Conservation (phyloP, 2,888 invertebrate species). For the Lithophane socia region DNA sequence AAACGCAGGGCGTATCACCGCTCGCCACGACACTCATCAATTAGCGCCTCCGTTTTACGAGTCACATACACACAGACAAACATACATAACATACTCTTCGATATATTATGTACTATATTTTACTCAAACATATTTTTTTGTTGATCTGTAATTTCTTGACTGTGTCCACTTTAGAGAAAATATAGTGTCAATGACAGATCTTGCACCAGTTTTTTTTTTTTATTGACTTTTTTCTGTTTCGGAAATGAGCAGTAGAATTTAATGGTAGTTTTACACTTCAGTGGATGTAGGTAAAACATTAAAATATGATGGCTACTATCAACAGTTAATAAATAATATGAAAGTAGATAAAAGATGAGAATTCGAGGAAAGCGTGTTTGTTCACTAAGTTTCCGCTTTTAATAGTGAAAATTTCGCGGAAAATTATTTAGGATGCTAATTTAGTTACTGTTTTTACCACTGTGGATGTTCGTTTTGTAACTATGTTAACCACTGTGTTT, state of each 20-base stretch:
- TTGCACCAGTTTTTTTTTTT: conserved; percentile 37
- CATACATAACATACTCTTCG: conserved; percentile 37
- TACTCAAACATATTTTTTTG: conserved; percentile 18
- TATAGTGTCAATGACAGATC: conserved; percentile 34
- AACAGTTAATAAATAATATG: conserved; percentile 56
- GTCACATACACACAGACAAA: conserved; percentile 44
- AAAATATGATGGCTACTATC: conserved; percentile 43
- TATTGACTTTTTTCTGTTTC: conserved; percentile 48
- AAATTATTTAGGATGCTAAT: conserved; percentile 2
- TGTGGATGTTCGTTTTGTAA: neutral
- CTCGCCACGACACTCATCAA: conserved; percentile 70
- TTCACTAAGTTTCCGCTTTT: conserved; percentile 19
- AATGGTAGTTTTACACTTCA: conserved; percentile 34
- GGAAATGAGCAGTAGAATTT: conserved; percentile 45
- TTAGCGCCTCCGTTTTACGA: conserved; percentile 68
- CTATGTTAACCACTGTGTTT: neutral
- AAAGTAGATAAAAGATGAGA: conserved; percentile 39
- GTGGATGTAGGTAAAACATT: conserved; percentile 32
- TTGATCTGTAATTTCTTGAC: conserved; percentile 18
- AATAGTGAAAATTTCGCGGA: conserved; percentile 10
- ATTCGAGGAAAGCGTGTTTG: conserved; percentile 17
- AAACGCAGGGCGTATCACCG: conserved; percentile 74
- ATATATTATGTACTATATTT: neutral
- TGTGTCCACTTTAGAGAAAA: conserved; percentile 12
- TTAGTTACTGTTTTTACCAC: neutral